Percentiles rank a stretch among this genome's conserved stretches.
These are phyloP conservation scores for Anneissia japonica DNA, from an alignment of 35 echinoderm and acorn worm species.

Conservation along the genomic window DNA sequence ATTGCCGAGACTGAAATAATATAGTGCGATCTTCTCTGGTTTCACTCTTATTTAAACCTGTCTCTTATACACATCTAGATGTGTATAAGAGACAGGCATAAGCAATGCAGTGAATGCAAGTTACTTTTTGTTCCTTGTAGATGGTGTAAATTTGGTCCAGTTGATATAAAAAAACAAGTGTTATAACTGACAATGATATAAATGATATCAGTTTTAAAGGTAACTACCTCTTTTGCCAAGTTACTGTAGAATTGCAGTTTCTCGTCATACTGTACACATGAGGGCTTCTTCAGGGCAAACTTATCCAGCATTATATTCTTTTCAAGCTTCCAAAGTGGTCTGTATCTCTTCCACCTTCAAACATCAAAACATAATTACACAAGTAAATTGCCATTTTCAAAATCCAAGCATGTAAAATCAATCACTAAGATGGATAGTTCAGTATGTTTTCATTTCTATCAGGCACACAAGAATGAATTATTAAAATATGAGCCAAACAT, in stretches of 20 bases:
- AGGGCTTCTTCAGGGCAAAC: slow-evolving; percentile 92
- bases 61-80: not conserved
- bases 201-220: too few relatives aligned
- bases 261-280: slow-evolving; percentile 97
- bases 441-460: too few relatives aligned
- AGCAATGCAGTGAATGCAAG: too few relatives aligned
- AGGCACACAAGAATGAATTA: too few relatives aligned
- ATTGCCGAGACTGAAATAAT: too few relatives aligned
- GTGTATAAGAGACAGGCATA: too few relatives aligned
- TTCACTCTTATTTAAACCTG: not conserved
- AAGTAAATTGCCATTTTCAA: too few relatives aligned
- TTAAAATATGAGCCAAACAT: too few relatives aligned
- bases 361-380: not conserved
- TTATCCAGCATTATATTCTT: slow-evolving; percentile 99
- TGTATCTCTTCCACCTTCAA: slow-evolving; percentile 90
- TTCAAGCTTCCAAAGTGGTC: slow-evolving; percentile 97
- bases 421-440: too few relatives aligned
- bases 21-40: not conserved
- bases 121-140: slow-evolving; percentile 91
- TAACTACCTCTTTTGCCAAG: slow-evolving; percentile 75
- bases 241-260: slow-evolving; percentile 99
- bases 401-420: too few relatives aligned
- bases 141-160: slow-evolving; percentile 87
- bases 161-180: too few relatives aligned
- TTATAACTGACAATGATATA: too few relatives aligned